Conservation (phyloP, 2,113 vertebrate genomes). For the Dissostichus mawsoni region DNA sequence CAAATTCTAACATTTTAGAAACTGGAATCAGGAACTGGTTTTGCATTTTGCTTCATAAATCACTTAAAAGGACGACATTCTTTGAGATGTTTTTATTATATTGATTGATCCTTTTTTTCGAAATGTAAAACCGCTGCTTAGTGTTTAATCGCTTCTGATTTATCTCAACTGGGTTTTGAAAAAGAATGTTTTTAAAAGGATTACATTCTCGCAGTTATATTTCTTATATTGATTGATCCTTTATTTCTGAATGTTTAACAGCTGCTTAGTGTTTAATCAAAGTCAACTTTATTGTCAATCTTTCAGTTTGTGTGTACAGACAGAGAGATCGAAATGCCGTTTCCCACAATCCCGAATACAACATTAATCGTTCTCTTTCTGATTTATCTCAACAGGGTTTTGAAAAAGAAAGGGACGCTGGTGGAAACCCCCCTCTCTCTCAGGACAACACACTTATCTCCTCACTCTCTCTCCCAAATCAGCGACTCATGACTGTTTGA, state of each 20-base stretch:
- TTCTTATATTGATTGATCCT: neutral
- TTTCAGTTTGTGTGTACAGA: too few species aligned
- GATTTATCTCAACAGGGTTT: slow-evolving; percentile 34
- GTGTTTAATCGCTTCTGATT: neutral
- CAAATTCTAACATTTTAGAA: too few species aligned
- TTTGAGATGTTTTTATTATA: neutral
- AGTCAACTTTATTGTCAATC: too few species aligned
- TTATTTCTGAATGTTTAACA: neutral
- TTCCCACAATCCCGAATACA: too few species aligned
- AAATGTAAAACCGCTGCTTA: accelerated
- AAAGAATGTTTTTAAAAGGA: neutral
- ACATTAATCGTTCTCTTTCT: neutral
- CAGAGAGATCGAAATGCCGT: too few species aligned
- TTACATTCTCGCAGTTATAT: too few species aligned
- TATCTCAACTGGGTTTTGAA: too few species aligned
- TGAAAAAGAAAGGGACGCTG: slow-evolving; percentile 11
- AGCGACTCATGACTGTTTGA: slow-evolving; percentile 73
- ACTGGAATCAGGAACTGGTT: neutral
- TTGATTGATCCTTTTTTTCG: neutral
- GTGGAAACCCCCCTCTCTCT: slow-evolving; percentile 21
- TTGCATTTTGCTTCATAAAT: neutral
- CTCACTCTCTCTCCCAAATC: neutral
- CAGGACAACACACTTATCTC: slow-evolving; percentile 42
- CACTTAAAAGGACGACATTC: too few species aligned
- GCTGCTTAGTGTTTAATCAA: neutral